phyloP scores from a whole-genome alignment of 2,113 vertebrate genomes.

The Eptesicus fuscus region DNA sequence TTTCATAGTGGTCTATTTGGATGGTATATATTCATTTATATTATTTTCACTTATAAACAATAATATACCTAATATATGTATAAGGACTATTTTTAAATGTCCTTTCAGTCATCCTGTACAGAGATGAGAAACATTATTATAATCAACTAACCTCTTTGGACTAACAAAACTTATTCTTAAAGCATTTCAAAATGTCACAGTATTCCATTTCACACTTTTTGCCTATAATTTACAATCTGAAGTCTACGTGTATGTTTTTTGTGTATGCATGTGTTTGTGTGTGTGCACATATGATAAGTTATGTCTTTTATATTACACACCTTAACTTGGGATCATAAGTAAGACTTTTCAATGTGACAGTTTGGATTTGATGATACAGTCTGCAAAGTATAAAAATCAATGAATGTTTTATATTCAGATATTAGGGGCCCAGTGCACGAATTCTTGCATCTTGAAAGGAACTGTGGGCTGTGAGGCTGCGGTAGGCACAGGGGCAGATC shows the following conservation, averaged over 20 bases:
- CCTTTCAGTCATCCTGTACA: not conserved
- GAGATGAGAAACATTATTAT: not conserved
- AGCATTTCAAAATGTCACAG: not conserved
- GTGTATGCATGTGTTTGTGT: not conserved
- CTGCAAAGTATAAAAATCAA: not conserved
- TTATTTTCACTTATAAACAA: constrained; percentile 1
- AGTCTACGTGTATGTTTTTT: not conserved
- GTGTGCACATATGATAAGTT: not conserved
- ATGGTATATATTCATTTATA: not conserved
- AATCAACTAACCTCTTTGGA: not conserved
- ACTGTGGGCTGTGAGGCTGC: too few relatives aligned
- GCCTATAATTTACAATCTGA: not conserved
- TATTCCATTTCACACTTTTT: not conserved
- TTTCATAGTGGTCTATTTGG: not conserved
- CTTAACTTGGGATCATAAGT: not conserved
- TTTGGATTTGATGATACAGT: not conserved
- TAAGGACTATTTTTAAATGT: not conserved
- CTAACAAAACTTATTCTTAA: not conserved
- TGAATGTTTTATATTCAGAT: not conserved
- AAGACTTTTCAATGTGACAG: not conserved
- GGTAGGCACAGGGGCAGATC: too few relatives aligned
- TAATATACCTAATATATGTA: not conserved
- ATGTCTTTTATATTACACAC: not conserved
- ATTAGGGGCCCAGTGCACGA: too few relatives aligned
- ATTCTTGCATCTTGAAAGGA: too few relatives aligned